These are phyloP conservation scores for Micropoecilia bifurca DNA, from an alignment of 2,797 vertebrate species.

Conservation along the genomic window DNA sequence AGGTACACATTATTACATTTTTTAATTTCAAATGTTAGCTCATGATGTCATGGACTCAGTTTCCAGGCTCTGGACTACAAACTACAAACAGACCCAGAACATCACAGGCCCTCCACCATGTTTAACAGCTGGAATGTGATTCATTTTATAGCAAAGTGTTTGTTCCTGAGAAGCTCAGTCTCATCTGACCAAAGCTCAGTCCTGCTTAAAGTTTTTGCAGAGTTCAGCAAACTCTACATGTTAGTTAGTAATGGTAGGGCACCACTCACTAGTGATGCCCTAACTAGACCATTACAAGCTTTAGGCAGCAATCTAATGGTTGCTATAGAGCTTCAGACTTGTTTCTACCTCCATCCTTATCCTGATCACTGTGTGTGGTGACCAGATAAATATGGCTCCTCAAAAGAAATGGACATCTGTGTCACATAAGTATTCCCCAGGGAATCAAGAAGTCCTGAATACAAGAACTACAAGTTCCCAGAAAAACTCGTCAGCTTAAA, in stretches of 20 bases:
- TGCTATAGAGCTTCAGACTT: not conserved
- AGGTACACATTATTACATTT: not conserved
- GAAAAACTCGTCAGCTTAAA: not conserved
- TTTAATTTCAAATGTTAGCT: not conserved
- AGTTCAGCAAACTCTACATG: not conserved
- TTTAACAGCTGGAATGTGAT: not conserved
- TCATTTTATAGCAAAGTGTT: not conserved
- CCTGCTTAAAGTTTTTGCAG: not conserved
- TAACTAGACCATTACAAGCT: too few species aligned
- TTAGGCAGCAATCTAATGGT: not conserved
- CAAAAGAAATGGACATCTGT: not conserved
- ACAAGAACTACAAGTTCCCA: not conserved
- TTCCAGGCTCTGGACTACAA: not conserved
- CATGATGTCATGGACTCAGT: not conserved
- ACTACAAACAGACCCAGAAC: not conserved
- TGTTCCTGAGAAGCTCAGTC: not conserved
- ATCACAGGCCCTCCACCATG: not conserved
- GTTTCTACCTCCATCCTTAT: too few species aligned
- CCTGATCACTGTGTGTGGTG: not conserved
- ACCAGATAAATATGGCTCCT: not conserved
- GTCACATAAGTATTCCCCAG: not conserved
- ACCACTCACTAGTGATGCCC: not conserved
- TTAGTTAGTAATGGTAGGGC: not conserved
- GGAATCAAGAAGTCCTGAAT: not conserved
- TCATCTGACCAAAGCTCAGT: not conserved